Conservation (phyloP, 2,113 vertebrate species). For the Zapus hudsonius region DNA sequence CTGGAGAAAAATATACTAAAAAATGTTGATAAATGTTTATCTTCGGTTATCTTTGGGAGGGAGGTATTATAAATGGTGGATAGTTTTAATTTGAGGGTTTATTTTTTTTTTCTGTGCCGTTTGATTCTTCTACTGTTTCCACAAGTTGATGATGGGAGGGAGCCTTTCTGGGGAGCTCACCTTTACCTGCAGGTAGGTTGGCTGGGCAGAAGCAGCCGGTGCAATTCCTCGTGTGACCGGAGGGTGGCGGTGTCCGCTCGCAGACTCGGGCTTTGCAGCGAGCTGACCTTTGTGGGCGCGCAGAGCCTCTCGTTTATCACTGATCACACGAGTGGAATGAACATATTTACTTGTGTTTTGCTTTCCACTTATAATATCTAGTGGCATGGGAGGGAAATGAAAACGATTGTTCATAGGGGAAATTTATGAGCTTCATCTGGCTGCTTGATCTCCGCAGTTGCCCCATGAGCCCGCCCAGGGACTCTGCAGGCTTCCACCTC, state of each 20-base stretch:
- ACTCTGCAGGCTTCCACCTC: neutral
- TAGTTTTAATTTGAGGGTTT: neutral
- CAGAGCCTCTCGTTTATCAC: constrained; percentile 88
- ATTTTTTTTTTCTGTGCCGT: neutral
- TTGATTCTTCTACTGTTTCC: neutral
- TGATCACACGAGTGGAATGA: constrained; percentile 85
- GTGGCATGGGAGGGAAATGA: constrained; percentile 90
- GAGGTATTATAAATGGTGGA: neutral
- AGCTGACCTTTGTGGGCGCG: constrained; percentile 85
- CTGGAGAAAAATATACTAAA: neutral
- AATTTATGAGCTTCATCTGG: constrained; percentile 98
- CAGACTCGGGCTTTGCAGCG: constrained; percentile 62
- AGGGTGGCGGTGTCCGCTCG: constrained; percentile 85
- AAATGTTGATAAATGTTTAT: neutral
- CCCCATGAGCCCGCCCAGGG: constrained; percentile 91
- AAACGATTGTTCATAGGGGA: constrained; percentile 92
- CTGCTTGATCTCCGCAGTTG: constrained; percentile 90
- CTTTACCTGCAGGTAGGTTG: neutral
- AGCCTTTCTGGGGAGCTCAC: neutral
- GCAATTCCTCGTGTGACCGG: constrained; percentile 66
- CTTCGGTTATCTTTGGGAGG: neutral
- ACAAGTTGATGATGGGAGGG: too few species aligned
- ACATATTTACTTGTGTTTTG: constrained; percentile 89
- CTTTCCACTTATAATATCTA: constrained; percentile 88
- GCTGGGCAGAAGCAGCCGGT: neutral